A percentile compares a stretch with the other conserved stretches of the same genome.
phyloP scores from a whole-genome alignment of 1,140 invertebrate species.

The Drosophila sechellia region DNA sequence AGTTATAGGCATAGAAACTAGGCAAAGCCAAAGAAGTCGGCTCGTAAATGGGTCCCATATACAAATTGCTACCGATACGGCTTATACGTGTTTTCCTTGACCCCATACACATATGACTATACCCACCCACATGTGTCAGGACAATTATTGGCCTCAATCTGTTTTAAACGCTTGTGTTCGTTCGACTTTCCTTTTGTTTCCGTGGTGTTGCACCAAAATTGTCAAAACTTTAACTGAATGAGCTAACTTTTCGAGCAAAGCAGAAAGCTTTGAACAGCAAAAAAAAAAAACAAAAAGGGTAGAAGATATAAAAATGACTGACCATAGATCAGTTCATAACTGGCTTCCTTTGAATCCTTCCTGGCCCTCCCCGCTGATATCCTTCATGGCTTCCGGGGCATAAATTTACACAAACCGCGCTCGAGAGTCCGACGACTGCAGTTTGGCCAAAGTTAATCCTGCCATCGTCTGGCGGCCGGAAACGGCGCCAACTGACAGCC shows the following conservation, averaged over 20 bases:
- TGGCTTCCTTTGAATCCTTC: slow-evolving; percentile 30
- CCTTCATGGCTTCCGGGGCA: slow-evolving; percentile 71
- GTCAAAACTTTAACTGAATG: slow-evolving; percentile 46
- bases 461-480: slow-evolving; percentile 61
- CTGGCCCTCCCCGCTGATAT: slow-evolving; percentile 53
- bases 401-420: slow-evolving; percentile 67
- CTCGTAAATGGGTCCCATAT: slow-evolving; percentile 57
- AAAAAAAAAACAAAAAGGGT: not conserved
- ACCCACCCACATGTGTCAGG: slow-evolving; percentile 31
- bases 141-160: slow-evolving; percentile 77
- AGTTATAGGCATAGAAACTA: slow-evolving; percentile 28
- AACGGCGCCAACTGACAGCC: slow-evolving; percentile 65
- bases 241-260: slow-evolving; percentile 34
- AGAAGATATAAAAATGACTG: slow-evolving; percentile 30
- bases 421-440: slow-evolving; percentile 34
- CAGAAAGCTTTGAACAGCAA: not conserved
- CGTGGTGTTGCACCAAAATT: slow-evolving; percentile 22
- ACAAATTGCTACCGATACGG: slow-evolving; percentile 59
- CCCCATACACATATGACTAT: not conserved
- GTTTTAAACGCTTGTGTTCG: slow-evolving; percentile 62
- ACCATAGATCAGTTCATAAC: slow-evolving; percentile 58
- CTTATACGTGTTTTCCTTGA: slow-evolving; percentile 33
- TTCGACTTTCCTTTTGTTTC: slow-evolving; percentile 29
- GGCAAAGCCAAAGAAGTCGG: slow-evolving; percentile 10
- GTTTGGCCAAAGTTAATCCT: slow-evolving; percentile 66